Percentiles rank a stretch among this genome's conserved stretches.
Conservation (phyloP, 2,113 vertebrate species). For the Cyprinodon brontotheroides region DNA sequence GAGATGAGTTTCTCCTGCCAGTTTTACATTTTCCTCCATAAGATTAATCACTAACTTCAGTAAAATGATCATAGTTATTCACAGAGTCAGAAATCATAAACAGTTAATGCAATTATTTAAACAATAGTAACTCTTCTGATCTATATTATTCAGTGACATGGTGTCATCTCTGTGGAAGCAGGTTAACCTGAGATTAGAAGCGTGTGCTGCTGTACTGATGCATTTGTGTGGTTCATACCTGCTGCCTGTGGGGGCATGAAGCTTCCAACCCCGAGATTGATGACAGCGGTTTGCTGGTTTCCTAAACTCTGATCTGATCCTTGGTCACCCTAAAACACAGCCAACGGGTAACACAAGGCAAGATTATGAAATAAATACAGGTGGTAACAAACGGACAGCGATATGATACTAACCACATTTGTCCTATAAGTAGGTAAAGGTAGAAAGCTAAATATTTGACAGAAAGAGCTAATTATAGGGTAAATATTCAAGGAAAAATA, state of each 20-base stretch:
- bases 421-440: no score
- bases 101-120: slow-evolving; percentile 32
- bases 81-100: slow-evolving; percentile 41
- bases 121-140: slow-evolving; percentile 46
- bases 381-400: neutral
- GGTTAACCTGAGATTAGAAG: slow-evolving; percentile 18
- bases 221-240: slow-evolving; percentile 63
- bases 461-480: neutral
- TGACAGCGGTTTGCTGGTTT: slow-evolving; percentile 92
- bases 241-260: slow-evolving; percentile 92
- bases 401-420: neutral
- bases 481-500: neutral
- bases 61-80: slow-evolving; percentile 42
- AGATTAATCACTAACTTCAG: slow-evolving; percentile 42
- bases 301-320: slow-evolving; percentile 88
- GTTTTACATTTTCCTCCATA: slow-evolving; percentile 59
- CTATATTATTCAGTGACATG: slow-evolving; percentile 48
- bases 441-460: neutral
- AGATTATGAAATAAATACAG: neutral
- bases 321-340: slow-evolving; percentile 85
- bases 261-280: slow-evolving; percentile 92
- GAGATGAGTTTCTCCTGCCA: slow-evolving; percentile 82
- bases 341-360: neutral
- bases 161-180: slow-evolving; percentile 32
- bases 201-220: slow-evolving; percentile 1